A percentile compares a stretch with the other conserved stretches of the same genome.
phyloP scores from a whole-genome alignment of 2,797 vertebrate species.

The Melanotaenia pygmaea region DNA sequence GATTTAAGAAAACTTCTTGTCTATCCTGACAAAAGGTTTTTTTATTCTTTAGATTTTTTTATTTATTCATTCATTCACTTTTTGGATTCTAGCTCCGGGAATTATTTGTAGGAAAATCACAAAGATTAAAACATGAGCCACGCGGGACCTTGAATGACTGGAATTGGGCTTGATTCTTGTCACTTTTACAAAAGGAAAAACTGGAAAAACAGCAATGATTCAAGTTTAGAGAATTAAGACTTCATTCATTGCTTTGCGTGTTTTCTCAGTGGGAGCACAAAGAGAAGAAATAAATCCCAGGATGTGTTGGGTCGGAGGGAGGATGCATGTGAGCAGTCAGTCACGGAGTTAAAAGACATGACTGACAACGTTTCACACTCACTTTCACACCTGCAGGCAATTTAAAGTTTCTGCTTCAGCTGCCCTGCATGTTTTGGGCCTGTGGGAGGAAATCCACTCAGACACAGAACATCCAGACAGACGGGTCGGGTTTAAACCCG shows the following conservation, averaged over 20 bases:
- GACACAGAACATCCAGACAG: neutral
- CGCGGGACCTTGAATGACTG: too few species aligned
- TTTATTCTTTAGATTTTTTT: too few species aligned
- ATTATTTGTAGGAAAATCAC: too few species aligned
- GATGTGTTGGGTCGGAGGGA: conserved; percentile 2
- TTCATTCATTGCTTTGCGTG: neutral
- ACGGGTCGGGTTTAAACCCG: neutral
- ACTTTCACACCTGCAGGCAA: conserved; percentile 26
- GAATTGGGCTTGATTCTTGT: too few species aligned
- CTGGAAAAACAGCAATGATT: too few species aligned
- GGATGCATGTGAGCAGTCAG: conserved; percentile 7
- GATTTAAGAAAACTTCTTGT: too few species aligned
- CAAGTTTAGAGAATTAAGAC: neutral
- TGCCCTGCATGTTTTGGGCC: conserved; percentile 17
- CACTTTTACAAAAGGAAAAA: too few species aligned
- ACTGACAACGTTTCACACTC: conserved; percentile 21
- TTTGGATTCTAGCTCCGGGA: too few species aligned
- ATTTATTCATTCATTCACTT: too few species aligned
- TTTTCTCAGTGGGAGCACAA: neutral
- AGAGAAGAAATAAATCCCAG: conserved; percentile 10
- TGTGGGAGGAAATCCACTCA: neutral
- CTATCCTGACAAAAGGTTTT: too few species aligned
- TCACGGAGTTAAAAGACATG: conserved; percentile 32
- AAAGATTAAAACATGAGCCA: too few species aligned
- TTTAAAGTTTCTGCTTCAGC: conserved; percentile 60